Evolutionary conservation across 2,113 vertebrate genomes (phyloP), one percentile per base, ranked within the genome.

Genomic region (Oncorhynchus clarkii): DNA sequence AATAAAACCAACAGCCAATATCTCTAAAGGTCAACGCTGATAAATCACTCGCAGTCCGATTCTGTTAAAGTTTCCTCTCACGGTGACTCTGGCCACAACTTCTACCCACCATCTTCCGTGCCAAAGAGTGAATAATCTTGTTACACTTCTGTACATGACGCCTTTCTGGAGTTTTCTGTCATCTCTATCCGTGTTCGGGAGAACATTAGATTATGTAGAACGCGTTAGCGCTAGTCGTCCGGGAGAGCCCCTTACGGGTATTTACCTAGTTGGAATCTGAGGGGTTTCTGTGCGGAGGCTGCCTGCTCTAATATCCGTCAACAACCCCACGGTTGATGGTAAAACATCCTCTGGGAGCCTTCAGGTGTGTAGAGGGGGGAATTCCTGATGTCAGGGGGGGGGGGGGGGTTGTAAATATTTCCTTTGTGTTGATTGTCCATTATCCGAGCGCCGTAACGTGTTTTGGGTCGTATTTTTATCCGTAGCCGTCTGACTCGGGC

Each of bases 281-380:
- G 67, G 78, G 80, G 67, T 75, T 84, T 79, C 45, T 12, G 74
- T 57, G 4, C 69, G 59, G 11, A 76, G 76, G 70, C 88, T 90
- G 89, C 88, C 90, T 80, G 72, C 78, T 86, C 78, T 79, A 74
- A 88, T 91, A 87, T 89, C 81, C 85, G 86, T 92, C 88, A 91
- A 82, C 73, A 65, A 62, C 67, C 83, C 86, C 71, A 89, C 71
- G 34, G 84, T 77, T 64, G 29, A 80, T 76, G 72, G 81, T 70
- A 34, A 74, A 76, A 77, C 70, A 18, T 88, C 84, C 84, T 73
- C 78, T 59, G 87, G 86, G 84, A 90, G 79, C 68, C 77, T 78
- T 88, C 82, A 80, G 81, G 82, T 89, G 29, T 31, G 29, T 31
- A 4, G 29, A 75, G 71, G 45, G 16, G 66, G 69, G 87, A 85